Evolutionary conservation across 2,888 invertebrate genomes (phyloP), one percentile per base, ranked within the genome.

Genomic region (Alloscopus bannaensis): DNA sequence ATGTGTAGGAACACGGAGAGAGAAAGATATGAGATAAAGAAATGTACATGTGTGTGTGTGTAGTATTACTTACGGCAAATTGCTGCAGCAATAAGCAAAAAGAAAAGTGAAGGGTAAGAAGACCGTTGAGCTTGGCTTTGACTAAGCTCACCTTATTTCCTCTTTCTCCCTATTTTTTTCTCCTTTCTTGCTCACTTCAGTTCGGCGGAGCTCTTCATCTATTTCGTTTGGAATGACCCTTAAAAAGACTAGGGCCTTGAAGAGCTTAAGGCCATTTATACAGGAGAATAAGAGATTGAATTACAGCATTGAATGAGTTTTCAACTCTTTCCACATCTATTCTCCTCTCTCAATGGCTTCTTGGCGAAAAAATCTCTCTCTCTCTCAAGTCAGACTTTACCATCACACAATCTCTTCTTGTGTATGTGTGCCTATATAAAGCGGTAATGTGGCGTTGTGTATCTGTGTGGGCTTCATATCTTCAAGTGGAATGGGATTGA

Each of bases 231-330:
- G 68, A 77, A 77, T 77, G 77, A 70, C 77, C 77, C 77, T 77
- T 69, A 69, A 69, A 69, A 64, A 77, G 69, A 69, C 77, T 77
- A 40, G 69, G 68, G 69, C 62, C 62, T 68, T 62, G 69, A 77
- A 77, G 69, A 77, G 77, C 77, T 77, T 77, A 77, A 77, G 77
- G 77, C 77, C 77, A 77, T 77, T 77, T 77, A 77, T 77, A 77
- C 64, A 62, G 69, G 77, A 70, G 69, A 69, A 69, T 69, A 77
- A 77, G 77, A 77, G 77, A 77, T 77, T 77, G 77, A 77, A 77
- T 77, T 77, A 70, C 77, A 77, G 77, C 77, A 62, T 55, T 77
- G 77, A 77, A 77, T 77, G 77, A 77, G 77, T 77, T 77, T 76
- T 77, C 77, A 77, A 77, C 77, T 69, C 69, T 77, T 77, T 77